Conservation (phyloP, 2,797 vertebrate species). For the Centropyge bicolor region DNA sequence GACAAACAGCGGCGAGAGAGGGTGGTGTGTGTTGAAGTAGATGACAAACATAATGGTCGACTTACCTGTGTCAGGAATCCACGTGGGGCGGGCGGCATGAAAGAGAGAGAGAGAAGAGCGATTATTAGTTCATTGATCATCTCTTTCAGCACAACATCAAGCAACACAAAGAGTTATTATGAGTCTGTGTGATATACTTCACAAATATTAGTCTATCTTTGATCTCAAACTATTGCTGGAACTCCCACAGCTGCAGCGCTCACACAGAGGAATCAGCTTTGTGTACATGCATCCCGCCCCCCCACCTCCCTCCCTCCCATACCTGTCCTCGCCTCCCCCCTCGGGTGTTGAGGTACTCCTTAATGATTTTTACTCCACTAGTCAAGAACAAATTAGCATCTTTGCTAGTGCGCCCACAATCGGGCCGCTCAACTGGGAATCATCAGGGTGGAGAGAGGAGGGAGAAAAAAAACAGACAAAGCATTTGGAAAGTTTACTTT, state of each 20-base stretch:
- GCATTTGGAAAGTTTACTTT: constrained; percentile 75
- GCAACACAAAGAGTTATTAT: constrained; percentile 23
- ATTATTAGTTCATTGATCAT: constrained; percentile 50
- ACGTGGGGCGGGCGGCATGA: constrained; percentile 51
- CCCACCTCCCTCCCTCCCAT: constrained; percentile 14
- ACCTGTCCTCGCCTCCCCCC: constrained; percentile 51
- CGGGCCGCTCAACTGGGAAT: constrained; percentile 72
- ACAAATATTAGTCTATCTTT: constrained; percentile 48
- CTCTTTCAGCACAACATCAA: constrained; percentile 39
- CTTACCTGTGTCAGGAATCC: constrained; percentile 75
- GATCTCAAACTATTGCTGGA: constrained; percentile 51
- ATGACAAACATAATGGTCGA: constrained; percentile 29
- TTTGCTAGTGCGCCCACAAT: constrained; percentile 64
- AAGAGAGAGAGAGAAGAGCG: constrained; percentile 48
- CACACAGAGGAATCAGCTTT: constrained; percentile 38
- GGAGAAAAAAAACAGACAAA: constrained; percentile 3
- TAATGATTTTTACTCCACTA: constrained; percentile 79
- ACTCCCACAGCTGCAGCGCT: constrained; percentile 52
- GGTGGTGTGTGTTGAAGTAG: not conserved
- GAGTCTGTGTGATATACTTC: constrained; percentile 31
- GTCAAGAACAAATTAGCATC: constrained; percentile 81
- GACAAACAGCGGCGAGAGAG: not conserved
- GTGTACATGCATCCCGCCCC: constrained; percentile 4
- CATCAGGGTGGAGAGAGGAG: constrained; percentile 38
- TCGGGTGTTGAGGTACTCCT: constrained; percentile 57